phyloP scores from a whole-genome alignment of 1,140 invertebrate species.

The Propsilocerus akamusi region DNA sequence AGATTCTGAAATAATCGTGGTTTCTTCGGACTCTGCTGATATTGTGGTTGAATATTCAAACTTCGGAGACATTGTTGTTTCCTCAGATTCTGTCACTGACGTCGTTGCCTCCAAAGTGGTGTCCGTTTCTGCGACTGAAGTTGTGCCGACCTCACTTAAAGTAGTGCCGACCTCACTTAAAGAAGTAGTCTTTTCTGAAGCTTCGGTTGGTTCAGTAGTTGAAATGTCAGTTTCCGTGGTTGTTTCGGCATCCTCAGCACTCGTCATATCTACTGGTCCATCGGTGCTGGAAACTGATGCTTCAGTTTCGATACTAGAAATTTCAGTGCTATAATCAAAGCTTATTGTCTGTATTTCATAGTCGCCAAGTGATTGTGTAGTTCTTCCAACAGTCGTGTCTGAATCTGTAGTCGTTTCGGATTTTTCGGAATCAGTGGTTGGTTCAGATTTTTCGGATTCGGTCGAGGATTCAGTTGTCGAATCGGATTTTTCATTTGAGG shows the following conservation, averaged over 20 bases:
- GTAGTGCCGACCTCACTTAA: slow-evolving; percentile 10
- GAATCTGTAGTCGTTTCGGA: slow-evolving; percentile 7
- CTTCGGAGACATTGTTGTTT: slow-evolving; percentile 6
- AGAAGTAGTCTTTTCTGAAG: slow-evolving; percentile 10
- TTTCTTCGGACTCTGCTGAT: slow-evolving; percentile 4
- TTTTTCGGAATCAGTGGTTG: not conserved
- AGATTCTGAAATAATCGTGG: slow-evolving; percentile 10
- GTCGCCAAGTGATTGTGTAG: slow-evolving; percentile 11
- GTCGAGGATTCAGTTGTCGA: slow-evolving; percentile 8
- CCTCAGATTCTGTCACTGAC: slow-evolving; percentile 4
- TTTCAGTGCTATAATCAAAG: slow-evolving; percentile 1
- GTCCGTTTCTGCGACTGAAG: slow-evolving; percentile 5
- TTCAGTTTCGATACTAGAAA: not conserved
- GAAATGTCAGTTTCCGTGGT: not conserved
- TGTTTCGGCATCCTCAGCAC: slow-evolving; percentile 8
- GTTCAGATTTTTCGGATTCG: slow-evolving; percentile 5
- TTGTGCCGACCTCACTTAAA: not conserved
- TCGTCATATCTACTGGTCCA: slow-evolving; percentile 8
- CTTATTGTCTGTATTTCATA: slow-evolving; percentile 9
- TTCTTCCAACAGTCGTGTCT: slow-evolving; percentile 12
- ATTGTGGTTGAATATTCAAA: slow-evolving; percentile 6
- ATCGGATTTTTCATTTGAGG: slow-evolving; percentile 10
- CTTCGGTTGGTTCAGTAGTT: slow-evolving; percentile 6
- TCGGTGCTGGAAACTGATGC: slow-evolving; percentile 6
- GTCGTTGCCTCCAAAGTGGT: slow-evolving; percentile 5